Evolutionary conservation across 1,140 invertebrate genomes (phyloP).

Genomic region (Drosophila ambigua): DNA sequence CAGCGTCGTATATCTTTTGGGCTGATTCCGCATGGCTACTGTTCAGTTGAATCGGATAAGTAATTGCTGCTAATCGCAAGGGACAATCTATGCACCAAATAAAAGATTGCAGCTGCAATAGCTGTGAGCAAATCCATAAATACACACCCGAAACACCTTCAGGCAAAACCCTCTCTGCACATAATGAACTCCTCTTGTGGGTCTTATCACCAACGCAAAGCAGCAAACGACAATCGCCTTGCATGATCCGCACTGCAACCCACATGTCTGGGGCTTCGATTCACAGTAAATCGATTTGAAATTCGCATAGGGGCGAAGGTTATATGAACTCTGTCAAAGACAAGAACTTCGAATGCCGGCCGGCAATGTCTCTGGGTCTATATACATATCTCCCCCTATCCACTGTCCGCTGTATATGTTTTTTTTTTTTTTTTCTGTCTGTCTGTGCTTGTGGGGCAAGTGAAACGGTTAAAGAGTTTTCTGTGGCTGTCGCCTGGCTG

Average conservation of each 20-base stretch:
- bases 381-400: conserved; percentile 3
- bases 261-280: conserved; percentile 54
- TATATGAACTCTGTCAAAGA: conserved; percentile 54
- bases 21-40: background rate
- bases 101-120: no score
- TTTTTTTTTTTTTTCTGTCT: background rate
- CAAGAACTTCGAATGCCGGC: conserved; percentile 45
- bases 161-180: no score
- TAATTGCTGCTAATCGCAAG: no score
- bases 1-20: no score
- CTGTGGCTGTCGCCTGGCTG: conserved; percentile 25
- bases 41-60: no score
- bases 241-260: conserved; percentile 24
- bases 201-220: conserved; percentile 7
- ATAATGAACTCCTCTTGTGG: no score
- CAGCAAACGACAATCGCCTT: background rate
- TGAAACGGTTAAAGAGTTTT: conserved; percentile 58
- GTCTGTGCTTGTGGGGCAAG: conserved; percentile 36
- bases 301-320: conserved; percentile 73
- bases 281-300: conserved; percentile 61
- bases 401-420: background rate
- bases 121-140: no score
- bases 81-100: no score
- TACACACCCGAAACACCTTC: no score
- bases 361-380: conserved; percentile 28